Conservation (phyloP, 2,113 vertebrate species). For the Chaetodon trifascialis region DNA sequence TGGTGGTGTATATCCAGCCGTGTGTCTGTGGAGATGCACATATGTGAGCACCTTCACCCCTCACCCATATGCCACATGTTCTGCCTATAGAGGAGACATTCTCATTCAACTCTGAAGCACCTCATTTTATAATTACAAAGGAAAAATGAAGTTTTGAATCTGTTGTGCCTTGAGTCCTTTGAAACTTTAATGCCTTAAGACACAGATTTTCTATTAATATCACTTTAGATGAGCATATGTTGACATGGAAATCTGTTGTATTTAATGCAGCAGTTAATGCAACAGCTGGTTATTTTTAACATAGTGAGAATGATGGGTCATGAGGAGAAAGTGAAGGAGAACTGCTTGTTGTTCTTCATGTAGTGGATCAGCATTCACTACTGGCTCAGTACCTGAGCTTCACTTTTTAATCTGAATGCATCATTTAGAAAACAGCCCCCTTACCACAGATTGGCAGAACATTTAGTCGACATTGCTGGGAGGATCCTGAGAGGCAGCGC, state of each 20-base stretch:
- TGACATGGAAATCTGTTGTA: constrained; percentile 1
- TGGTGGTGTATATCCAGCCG: not conserved
- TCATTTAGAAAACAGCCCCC: constrained; percentile 24
- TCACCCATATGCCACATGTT: not conserved
- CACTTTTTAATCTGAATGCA: constrained; percentile 44
- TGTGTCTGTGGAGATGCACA: not conserved
- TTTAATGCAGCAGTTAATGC: constrained; percentile 26
- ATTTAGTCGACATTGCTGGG: constrained; percentile 30
- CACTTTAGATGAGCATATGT: not conserved
- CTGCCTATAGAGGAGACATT: not conserved
- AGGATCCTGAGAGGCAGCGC: constrained; percentile 1
- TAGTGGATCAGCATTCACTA: constrained; percentile 23
- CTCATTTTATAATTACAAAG: not conserved
- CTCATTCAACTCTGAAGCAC: not conserved
- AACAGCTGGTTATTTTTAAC: constrained; percentile 42
- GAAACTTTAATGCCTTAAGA: not conserved
- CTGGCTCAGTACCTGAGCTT: constrained; percentile 28
- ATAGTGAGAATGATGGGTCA: constrained; percentile 3
- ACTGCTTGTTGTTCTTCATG: constrained; percentile 51
- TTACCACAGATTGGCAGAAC: constrained; percentile 21
- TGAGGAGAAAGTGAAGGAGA: constrained; percentile 21
- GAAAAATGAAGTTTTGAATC: not conserved
- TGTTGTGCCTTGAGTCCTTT: not conserved
- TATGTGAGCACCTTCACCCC: not conserved
- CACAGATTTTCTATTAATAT: constrained; percentile 12